Base-by-base conservation (phyloP, 2,888 invertebrate species). In the Ypsolopha scabrella region DNA sequence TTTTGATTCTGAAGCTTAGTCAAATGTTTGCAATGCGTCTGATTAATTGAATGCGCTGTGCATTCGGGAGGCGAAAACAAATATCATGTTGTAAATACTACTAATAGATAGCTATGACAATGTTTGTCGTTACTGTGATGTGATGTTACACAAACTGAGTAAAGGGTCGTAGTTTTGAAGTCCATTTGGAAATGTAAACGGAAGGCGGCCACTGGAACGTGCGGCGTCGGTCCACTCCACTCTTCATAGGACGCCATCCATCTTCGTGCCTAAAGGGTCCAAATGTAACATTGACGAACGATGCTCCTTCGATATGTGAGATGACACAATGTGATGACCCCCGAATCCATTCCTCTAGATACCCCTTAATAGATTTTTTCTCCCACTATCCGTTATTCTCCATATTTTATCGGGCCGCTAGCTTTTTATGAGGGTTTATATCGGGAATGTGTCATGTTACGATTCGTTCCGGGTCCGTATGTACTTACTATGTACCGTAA, bases 311-410 rank as follows among this genome's bases (percentile, higher is more conserved):
- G 76, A 79, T 78, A 78, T 72, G 69, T 62, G 67, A 75, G 76
- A 78, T 76, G 82, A 78, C 77, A 77, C 81, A 79, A 79, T 73
- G 71, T 72, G 78, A 79, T 80, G 79, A 75, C 78, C 81, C 24
- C 79, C 73, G 66, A 70, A 75, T 73, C 75, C 70, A 73, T 76
- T 76, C 71, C 69, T 65, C 60, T 64, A 45, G 65, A 70, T 70
- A 64, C 63, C 68, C 56, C 60, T 73, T 77, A 77, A 76, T 76
- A 76, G 76, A 75, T 76, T 75, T 69, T 68, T 66, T 65, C 67
- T 65, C 48, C 41, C 47, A 63, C 65, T 66, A 68, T 68, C 68
- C 67, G 67, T 67, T 67, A 63, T 70, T 76, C 70, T 73, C 72
- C 74, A 79, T 78, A 79, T 79, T 74, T 78, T 75, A 77, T 75